Base-by-base conservation (phyloP, 2,888 invertebrate species). In the Argyresthia goedartella region DNA sequence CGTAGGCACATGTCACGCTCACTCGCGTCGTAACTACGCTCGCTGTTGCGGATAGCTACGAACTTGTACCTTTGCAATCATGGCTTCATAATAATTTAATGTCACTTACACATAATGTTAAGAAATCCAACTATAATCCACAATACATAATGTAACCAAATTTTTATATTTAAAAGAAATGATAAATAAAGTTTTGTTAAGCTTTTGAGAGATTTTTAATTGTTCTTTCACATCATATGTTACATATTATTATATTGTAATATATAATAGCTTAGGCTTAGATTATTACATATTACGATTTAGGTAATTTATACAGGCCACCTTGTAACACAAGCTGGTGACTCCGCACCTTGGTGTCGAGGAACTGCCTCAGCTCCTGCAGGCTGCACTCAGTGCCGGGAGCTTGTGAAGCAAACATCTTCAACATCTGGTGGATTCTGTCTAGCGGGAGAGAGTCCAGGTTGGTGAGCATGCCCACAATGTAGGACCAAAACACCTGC, bases 401-500 rank as follows among this genome's bases (percentile, higher is more conserved):
- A 9, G 96, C 96, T 81, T 96, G 96, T 39, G 96, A 95, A 1
- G 97, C 97, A 86, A 98, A 98, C 92, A 98, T 95, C 73, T 96
- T 96, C 55, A 98, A 76, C 97, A 98, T 98, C 70, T 96, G 95
- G 76, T 97, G 96, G 62, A 98, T 98, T 52, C 97, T 88, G 61
- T 98, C 97, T 58, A 98, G 81, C 0, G 97, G 94, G 69, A 98
- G 87, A 0, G 94, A 95, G 65, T 97, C 97, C 58, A 98, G 85
- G 85, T 98, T 98, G 10, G 97, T 97, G 53, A 98, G 80, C 98
- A 98, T 98, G 14, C 97, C 98, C 47, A 96, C 94, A 63, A 98
- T 97, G 68, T 98, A 98, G 0, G 97, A 95, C 98, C 98, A 98
- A 76, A 97, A 97, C 49, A 92, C 92, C 88, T 97, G 97, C 53